These are phyloP conservation scores for Erythrocercus mccallii DNA, from an alignment of 2,113 vertebrate species.

Conservation along the genomic window DNA sequence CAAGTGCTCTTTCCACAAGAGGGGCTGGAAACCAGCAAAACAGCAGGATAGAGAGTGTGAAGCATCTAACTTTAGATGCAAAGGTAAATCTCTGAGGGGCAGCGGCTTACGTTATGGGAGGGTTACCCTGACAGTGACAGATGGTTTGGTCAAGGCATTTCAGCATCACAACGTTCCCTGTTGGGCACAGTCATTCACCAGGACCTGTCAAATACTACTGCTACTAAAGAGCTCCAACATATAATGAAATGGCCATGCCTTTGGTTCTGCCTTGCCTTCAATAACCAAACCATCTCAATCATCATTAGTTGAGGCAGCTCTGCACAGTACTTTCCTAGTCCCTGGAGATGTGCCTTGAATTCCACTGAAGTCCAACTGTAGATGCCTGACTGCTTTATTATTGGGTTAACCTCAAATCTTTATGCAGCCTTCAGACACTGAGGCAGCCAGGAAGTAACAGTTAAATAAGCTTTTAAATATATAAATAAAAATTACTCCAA, in stretches of 20 bases:
- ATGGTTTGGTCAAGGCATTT: neutral
- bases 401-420: neutral
- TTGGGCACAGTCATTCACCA: fast-evolving
- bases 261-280: neutral
- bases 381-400: neutral
- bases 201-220: neutral
- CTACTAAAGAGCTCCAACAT: neutral
- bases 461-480: conserved; percentile 2
- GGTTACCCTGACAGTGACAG: neutral
- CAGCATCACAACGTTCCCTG: neutral
- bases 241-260: neutral
- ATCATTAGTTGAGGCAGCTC: neutral
- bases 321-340: neutral
- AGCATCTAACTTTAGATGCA: neutral
- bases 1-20: neutral
- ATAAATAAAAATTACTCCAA: conserved; percentile 15
- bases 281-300: neutral
- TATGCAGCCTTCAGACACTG: neutral
- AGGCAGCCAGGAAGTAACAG: conserved; percentile 15
- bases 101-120: neutral
- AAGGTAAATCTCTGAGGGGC: neutral
- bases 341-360: neutral
- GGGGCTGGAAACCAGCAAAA: neutral
- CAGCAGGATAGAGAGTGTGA: neutral
- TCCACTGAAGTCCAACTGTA: neutral